phyloP scores from a whole-genome alignment of 2,113 vertebrate species.

The Nyctereutes procyonoides region DNA sequence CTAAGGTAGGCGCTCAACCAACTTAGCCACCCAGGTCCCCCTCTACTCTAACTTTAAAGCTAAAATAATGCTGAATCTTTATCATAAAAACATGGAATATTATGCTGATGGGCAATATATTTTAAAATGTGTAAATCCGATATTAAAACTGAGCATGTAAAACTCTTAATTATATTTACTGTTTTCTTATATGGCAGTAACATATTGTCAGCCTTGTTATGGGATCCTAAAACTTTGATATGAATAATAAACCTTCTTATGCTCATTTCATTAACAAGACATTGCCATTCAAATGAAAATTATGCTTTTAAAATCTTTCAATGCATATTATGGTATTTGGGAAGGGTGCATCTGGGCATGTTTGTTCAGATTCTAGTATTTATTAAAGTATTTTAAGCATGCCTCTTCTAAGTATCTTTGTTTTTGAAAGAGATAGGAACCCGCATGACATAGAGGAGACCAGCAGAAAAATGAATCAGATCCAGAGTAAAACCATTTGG shows the following conservation, averaged over 20 bases:
- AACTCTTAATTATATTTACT: constrained; percentile 67
- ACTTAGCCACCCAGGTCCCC: background rate
- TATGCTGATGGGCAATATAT: background rate
- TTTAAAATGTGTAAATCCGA: background rate
- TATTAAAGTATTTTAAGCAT: background rate
- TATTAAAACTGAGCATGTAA: constrained; percentile 39
- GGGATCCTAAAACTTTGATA: constrained; percentile 56
- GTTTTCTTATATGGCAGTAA: constrained; percentile 37
- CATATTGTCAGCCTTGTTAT: constrained; percentile 59
- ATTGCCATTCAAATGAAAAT: constrained; percentile 43
- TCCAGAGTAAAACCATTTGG: background rate
- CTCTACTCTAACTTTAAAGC: background rate
- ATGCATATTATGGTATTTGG: background rate
- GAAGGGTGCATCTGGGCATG: background rate
- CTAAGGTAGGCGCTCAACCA: background rate
- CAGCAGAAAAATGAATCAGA: background rate
- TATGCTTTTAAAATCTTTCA: background rate
- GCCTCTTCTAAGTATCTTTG: background rate
- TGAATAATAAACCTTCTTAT: background rate
- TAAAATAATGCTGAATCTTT: background rate
- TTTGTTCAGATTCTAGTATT: background rate
- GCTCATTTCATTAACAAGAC: constrained; percentile 48
- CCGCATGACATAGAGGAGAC: background rate
- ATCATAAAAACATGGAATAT: background rate
- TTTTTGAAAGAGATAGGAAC: background rate